Evolutionary conservation across 2,888 invertebrate species (phyloP).

Genomic region (Sminthurinus aureus): DNA sequence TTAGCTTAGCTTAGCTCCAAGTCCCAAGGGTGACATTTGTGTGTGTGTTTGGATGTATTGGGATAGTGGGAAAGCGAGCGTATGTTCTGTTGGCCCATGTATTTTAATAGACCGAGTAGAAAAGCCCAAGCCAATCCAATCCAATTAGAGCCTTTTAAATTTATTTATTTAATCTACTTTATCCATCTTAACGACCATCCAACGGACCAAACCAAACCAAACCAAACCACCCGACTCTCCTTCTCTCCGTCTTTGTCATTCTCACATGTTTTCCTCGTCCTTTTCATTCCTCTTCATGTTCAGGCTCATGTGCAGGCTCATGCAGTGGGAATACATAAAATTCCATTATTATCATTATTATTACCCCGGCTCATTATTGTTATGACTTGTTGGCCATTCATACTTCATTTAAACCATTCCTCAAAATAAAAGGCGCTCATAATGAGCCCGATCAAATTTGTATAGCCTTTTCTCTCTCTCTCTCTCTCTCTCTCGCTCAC

Average conservation of each 20-base stretch:
- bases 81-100: not conserved
- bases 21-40: constrained; percentile 22
- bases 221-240: not conserved
- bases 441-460: not conserved
- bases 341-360: too few species aligned
- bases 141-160: constrained; percentile 45
- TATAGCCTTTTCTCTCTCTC: not conserved
- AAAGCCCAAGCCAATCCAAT: constrained; percentile 29
- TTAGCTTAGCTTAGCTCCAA: too few species aligned
- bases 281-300: too few species aligned
- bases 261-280: too few species aligned
- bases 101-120: not conserved
- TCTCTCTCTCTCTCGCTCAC: not conserved
- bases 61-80: not conserved
- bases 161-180: constrained; percentile 41
- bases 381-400: not conserved
- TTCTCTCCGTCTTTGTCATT: not conserved
- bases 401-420: not conserved
- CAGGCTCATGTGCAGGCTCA: too few species aligned
- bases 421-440: not conserved
- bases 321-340: too few species aligned
- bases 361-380: not conserved
- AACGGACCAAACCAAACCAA: not conserved
- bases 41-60: not conserved
- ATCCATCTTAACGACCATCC: constrained; percentile 34